Evolutionary conservation across 2,797 vertebrate species (phyloP), one percentile per base, ranked within the genome.

Genomic region (Melanotaenia pygmaea): DNA sequence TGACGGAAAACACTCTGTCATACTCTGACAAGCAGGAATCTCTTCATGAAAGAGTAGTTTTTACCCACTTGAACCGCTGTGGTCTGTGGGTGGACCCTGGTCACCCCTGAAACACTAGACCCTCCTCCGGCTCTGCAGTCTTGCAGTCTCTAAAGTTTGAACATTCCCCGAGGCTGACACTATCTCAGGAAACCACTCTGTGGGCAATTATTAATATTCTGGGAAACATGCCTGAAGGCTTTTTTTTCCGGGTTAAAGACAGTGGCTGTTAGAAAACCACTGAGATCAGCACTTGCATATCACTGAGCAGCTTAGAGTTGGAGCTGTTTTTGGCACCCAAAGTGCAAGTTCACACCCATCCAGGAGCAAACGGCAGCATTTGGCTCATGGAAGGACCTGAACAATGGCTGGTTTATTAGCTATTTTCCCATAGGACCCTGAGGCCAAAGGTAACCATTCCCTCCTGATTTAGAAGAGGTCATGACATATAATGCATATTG

Each of bases 111-210:
- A 74, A 67, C 81, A 72, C 81, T 77, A 73, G 22, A 69, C 72
- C 60, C 79, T 85, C 80, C 73, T 81, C 80, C 75, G 71, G 40
- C 64, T 5, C 57, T 63, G 43, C 77, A 72, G 54, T 69, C 54
- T 67, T 34, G 28, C 80, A 37, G 63, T 51, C 30, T 18, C 64
- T 65, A 73, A 61, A 79, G 65, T 84, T 79, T 74, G 51, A 83
- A 87, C 90, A 92, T 93, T 93, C 92, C 86, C 56, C 50, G 11
- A 72, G 83, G 85, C 88, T 93, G 92, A 93, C 87, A 81, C 79
- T 88, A 92, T 83, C 61, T 64, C 81, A 89, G 88, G 81, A 90
- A 93, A 88, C 90, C 85, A 87, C 80, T 77, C 64, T 80, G 83
- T 57, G 87, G 86, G 79, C 79, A 78, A 83, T 73, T 13, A 12